Percentiles rank a stretch among this genome's conserved stretches.
phyloP scores from a whole-genome alignment of 2,113 vertebrate species.

The Salvelinus sp. region DNA sequence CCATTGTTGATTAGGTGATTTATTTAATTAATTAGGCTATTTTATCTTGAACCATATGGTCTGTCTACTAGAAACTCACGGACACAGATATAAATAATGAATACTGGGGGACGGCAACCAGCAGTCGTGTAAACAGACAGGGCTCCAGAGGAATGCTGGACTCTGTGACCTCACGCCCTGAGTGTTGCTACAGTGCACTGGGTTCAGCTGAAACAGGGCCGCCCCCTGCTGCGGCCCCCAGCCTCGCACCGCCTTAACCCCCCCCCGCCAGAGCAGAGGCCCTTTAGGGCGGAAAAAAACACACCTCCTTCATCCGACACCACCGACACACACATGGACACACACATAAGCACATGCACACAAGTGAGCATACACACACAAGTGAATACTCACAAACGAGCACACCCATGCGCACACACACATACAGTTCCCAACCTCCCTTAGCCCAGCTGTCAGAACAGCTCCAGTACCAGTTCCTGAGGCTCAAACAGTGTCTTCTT shows the following conservation, averaged over 20 bases:
- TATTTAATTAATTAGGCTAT: too few species aligned
- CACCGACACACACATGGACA: conserved; percentile 15
- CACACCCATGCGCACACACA: background rate
- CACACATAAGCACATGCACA: conserved; percentile 18
- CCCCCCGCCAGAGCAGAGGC: conserved; percentile 52
- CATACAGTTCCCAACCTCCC: conserved; percentile 24
- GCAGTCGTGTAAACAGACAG: conserved; percentile 73
- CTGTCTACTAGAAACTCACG: too few species aligned
- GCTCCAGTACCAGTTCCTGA: conserved; percentile 19
- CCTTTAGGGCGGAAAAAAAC: conserved; percentile 67
- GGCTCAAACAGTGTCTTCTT: conserved; percentile 24
- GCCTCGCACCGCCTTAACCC: conserved; percentile 49
- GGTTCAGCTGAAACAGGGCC: conserved; percentile 66
- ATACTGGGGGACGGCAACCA: conserved; percentile 33
- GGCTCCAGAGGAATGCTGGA: conserved; percentile 72
- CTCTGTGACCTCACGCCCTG: conserved; percentile 69
- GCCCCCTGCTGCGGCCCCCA: conserved; percentile 62
- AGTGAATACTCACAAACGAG: conserved; percentile 15
- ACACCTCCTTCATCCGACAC: conserved; percentile 66
- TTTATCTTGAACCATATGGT: too few species aligned
- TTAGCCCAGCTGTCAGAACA: conserved; percentile 52
- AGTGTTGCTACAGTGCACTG: conserved; percentile 70
- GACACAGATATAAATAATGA: too few species aligned
- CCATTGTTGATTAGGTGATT: too few species aligned
- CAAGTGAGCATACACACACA: conserved; percentile 18